These are phyloP conservation scores for Oenanthe melanoleuca DNA, from an alignment of 2,113 vertebrate genomes.

Conservation along the genomic window DNA sequence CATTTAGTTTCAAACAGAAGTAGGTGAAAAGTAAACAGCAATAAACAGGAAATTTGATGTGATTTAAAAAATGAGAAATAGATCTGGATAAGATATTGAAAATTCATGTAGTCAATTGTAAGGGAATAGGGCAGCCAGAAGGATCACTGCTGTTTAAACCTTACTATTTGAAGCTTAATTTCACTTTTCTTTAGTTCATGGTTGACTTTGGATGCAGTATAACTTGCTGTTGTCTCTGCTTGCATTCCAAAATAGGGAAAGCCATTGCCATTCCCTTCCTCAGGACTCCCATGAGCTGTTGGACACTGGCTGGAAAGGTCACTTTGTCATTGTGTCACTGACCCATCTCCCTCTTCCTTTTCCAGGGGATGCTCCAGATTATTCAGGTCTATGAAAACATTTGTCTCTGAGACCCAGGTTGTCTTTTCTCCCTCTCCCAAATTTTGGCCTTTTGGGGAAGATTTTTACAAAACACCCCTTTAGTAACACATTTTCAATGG, in stretches of 20 bases:
- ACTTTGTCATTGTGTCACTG: not conserved
- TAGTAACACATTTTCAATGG: not conserved
- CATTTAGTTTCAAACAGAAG: not conserved
- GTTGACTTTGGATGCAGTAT: not conserved
- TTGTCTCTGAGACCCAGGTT: not conserved
- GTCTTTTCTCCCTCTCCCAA: not conserved
- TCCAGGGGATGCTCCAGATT: not conserved
- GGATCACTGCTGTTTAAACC: not conserved
- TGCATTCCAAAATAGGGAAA: not conserved
- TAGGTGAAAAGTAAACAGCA: not conserved
- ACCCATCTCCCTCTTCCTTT: not conserved
- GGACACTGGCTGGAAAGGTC: not conserved
- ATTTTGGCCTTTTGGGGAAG: not conserved
- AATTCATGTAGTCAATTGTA: not conserved
- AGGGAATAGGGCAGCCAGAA: not conserved
- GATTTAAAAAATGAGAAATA: not conserved
- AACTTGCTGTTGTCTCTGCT: not conserved
- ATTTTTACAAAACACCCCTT: not conserved
- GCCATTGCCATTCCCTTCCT: not conserved
- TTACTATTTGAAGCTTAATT: not conserved
- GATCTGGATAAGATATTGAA: not conserved
- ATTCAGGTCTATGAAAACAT: not conserved
- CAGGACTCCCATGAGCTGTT: not conserved
- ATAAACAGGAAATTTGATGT: not conserved
- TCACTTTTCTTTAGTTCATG: not conserved